Evolutionary conservation across 2,113 vertebrate species (phyloP).

Genomic region (Poeciliopsis turrubarensis): DNA sequence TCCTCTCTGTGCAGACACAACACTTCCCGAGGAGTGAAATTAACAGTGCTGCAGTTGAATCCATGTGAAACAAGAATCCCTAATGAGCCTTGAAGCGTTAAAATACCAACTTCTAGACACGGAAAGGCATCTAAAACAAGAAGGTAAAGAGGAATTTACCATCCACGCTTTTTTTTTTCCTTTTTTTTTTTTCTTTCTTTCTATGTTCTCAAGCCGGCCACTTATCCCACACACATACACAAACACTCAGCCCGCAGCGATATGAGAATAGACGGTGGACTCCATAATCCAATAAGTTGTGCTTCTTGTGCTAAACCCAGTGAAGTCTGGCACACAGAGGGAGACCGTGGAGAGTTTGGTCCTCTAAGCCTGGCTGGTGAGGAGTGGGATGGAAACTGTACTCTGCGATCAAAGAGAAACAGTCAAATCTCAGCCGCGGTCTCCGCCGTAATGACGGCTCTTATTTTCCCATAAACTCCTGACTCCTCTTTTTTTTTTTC

Average conservation of each 20-base stretch:
- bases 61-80: constrained; percentile 40
- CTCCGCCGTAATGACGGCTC: constrained; percentile 23
- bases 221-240: constrained; percentile 42
- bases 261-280: constrained; percentile 60
- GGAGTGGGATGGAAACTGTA: constrained; percentile 51
- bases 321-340: constrained; percentile 65
- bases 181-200: constrained; percentile 2
- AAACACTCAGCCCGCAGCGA: constrained; percentile 56
- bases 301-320: constrained; percentile 66
- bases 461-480: constrained; percentile 21
- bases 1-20: constrained; percentile 37
- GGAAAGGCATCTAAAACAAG: constrained; percentile 27
- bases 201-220: constrained; percentile 37
- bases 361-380: constrained; percentile 55
- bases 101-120: constrained; percentile 42
- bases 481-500: too few species aligned
- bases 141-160: constrained; percentile 48
- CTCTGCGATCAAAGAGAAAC: constrained; percentile 30
- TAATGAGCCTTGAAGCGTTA: constrained; percentile 12
- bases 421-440: constrained; percentile 47
- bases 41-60: constrained; percentile 44
- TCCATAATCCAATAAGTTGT: constrained; percentile 75
- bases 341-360: constrained; percentile 47
- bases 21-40: constrained; percentile 25
- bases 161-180: background rate